Percentiles rank a stretch among this genome's conserved stretches.
Conservation (phyloP, 1,140 invertebrate species). For the Drosophila nasuta region DNA sequence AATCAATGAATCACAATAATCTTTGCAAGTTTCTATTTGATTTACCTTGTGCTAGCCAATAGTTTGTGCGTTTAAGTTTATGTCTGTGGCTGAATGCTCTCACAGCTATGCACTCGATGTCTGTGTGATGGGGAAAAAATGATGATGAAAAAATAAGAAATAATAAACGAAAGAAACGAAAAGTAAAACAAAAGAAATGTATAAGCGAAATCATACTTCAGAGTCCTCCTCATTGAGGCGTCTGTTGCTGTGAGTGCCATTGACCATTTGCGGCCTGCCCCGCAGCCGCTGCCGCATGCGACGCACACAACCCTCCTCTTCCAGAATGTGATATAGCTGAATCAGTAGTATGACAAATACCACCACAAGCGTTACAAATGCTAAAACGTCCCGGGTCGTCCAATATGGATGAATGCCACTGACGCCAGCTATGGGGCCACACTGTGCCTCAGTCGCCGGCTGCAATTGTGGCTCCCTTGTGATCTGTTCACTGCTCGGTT, state of each 20-base stretch:
- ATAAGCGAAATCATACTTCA: constrained; percentile 67
- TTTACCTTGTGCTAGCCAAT: constrained; percentile 24
- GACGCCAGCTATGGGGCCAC: constrained; percentile 22
- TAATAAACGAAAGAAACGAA: constrained; percentile 1
- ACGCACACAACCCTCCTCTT: constrained; percentile 72
- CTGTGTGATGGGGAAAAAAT: constrained; percentile 42
- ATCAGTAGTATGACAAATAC: constrained; percentile 70
- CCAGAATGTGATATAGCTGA: constrained; percentile 66
- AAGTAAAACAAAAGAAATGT: constrained; percentile 7
- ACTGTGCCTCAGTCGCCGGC: constrained; percentile 2
- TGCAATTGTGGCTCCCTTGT: neutral
- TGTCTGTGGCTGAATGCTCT: constrained; percentile 4
- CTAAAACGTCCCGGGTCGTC: constrained; percentile 67
- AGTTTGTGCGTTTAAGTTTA: constrained; percentile 21
- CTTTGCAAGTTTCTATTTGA: neutral
- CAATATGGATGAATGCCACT: constrained; percentile 74
- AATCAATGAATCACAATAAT: neutral
- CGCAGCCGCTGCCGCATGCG: constrained; percentile 40
- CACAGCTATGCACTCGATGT: constrained; percentile 61
- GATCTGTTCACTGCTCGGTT: neutral
- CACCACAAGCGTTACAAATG: constrained; percentile 62
- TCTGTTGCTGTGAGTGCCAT: constrained; percentile 16
- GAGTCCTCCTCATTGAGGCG: constrained; percentile 71
- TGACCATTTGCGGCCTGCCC: constrained; percentile 9
- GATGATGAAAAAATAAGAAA: constrained; percentile 26